Percentiles rank a stretch among this genome's conserved stretches.
Conservation (phyloP, 2,113 vertebrate genomes). For the Caranx melampygus region DNA sequence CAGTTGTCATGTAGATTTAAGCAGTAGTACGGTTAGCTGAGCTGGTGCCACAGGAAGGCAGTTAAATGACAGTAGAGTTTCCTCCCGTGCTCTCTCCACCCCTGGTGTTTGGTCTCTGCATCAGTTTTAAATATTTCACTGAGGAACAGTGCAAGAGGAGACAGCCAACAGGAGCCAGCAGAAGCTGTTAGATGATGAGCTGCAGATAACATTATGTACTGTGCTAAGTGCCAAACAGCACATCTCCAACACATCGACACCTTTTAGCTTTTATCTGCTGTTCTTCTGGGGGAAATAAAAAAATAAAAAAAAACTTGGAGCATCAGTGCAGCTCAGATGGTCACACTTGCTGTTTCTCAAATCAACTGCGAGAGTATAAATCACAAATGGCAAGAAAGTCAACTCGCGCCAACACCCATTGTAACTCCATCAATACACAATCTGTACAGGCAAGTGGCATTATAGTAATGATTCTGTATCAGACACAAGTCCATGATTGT, state of each 20-base stretch:
- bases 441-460: neutral
- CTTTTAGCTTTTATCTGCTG: constrained; percentile 6
- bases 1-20: neutral
- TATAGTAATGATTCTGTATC: no score
- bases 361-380: neutral
- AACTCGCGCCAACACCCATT: neutral
- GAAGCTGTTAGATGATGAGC: neutral
- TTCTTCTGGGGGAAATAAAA: neutral
- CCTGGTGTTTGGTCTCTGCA: neutral
- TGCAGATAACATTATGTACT: neutral
- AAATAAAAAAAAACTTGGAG: neutral
- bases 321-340: neutral
- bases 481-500: no score
- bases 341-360: neutral
- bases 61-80: neutral
- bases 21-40: neutral
- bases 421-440: neutral
- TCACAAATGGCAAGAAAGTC: neutral
- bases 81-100: no score
- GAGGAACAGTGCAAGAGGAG: neutral
- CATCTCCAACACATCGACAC: neutral
- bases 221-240: neutral
- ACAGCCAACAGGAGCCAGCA: neutral
- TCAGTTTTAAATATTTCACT: neutral
- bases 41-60: neutral